A percentile compares a stretch with the other conserved stretches of the same genome.
phyloP scores from a whole-genome alignment of 2,113 vertebrate species.

The Haliaeetus leucogaster region DNA sequence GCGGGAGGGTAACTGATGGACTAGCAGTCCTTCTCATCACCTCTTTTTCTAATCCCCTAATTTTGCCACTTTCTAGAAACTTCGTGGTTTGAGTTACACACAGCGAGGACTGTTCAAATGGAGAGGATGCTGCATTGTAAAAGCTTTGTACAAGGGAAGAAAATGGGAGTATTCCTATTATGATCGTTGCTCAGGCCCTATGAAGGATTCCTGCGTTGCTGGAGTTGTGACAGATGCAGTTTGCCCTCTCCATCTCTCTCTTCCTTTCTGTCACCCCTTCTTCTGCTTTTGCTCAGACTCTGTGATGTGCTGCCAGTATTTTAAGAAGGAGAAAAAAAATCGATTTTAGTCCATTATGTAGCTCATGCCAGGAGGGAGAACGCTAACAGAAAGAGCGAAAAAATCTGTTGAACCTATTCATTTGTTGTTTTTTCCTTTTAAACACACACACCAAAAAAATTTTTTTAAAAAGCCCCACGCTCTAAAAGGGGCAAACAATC shows the following conservation, averaged over 20 bases:
- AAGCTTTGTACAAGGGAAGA: neutral
- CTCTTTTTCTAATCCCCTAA: neutral
- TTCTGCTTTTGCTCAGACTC: neutral
- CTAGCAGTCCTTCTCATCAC: neutral
- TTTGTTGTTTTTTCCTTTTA: neutral
- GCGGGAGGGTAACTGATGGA: neutral
- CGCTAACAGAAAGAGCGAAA: neutral
- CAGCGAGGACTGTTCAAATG: neutral
- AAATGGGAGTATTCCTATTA: neutral
- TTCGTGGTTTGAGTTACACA: neutral
- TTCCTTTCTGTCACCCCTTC: neutral
- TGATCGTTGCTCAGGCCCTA: neutral
- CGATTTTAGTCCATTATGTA: neutral
- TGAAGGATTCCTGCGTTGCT: neutral
- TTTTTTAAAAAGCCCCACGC: no score
- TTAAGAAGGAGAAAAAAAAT: neutral
- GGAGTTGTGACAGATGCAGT: neutral
- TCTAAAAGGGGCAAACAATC: neutral
- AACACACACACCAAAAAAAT: neutral
- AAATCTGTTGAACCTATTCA: neutral
- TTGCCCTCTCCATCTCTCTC: neutral
- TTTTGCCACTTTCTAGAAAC: neutral
- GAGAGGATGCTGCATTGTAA: neutral
- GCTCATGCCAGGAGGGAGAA: neutral
- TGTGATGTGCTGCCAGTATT: slow-evolving; percentile 11